Evolutionary conservation across 2,888 invertebrate species (phyloP).

Genomic region (Mythimna ferrago): DNA sequence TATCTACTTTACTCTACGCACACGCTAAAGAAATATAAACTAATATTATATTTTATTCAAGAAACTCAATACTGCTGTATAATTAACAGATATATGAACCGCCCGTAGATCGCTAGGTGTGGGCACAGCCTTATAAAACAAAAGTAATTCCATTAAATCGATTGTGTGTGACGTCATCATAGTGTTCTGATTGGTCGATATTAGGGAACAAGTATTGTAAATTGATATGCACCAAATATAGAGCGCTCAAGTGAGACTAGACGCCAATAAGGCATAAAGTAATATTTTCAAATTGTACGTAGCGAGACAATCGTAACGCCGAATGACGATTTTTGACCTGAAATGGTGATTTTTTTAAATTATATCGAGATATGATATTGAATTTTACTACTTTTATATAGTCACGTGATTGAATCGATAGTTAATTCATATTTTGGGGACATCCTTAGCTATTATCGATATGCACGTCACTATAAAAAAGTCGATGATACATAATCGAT

Average conservation of each 20-base stretch:
- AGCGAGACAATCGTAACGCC: constrained; percentile 27
- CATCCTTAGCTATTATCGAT: constrained; percentile 24
- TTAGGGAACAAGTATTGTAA: constrained; percentile 79
- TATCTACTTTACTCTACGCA: constrained; percentile 15
- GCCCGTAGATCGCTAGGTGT: constrained; percentile 66
- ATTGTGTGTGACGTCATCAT: constrained; percentile 43
- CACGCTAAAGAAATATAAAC: constrained; percentile 11
- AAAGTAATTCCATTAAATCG: constrained; percentile 44
- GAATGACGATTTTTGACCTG: constrained; percentile 49
- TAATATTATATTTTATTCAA: constrained; percentile 23
- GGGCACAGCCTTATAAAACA: constrained; percentile 61
- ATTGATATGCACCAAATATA: constrained; percentile 77
- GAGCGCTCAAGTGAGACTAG: constrained; percentile 80
- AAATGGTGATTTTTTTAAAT: constrained; percentile 37
- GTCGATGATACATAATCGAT: constrained; percentile 52
- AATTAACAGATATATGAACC: constrained; percentile 35
- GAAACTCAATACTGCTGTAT: constrained; percentile 19
- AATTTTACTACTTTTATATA: constrained; percentile 35
- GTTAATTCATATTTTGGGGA: constrained; percentile 16
- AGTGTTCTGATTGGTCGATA: constrained; percentile 62
- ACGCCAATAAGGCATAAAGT: constrained; percentile 71
- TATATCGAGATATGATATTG: constrained; percentile 41
- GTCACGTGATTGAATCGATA: constrained; percentile 30
- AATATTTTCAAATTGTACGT: constrained; percentile 65
- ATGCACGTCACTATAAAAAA: constrained; percentile 39